Conservation (phyloP, 1,140 invertebrate species). For the Brachionus koreanus region DNA sequence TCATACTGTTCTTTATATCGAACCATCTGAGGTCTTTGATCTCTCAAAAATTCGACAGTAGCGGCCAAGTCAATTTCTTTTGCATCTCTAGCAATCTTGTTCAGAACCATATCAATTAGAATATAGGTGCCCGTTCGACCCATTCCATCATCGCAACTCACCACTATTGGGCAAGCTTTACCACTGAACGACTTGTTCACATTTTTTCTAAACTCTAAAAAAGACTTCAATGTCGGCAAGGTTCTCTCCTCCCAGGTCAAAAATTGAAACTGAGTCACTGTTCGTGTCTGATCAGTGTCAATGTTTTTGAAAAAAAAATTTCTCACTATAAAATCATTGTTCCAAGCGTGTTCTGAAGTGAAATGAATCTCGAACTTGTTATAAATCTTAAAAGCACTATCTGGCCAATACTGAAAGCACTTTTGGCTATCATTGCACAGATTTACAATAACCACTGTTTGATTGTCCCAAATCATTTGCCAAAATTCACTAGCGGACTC, state of each 20-base stretch:
- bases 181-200: conserved; percentile 98
- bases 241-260: conserved; percentile 89
- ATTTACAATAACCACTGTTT: conserved; percentile 93
- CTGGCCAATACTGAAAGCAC: conserved; percentile 93
- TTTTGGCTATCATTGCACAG: conserved; percentile 75
- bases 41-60: conserved; percentile 92
- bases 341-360: conserved; percentile 99
- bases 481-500: conserved; percentile 72
- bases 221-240: conserved; percentile 82
- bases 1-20: conserved; percentile 56
- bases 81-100: conserved; percentile 91
- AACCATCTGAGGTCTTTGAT: conserved; percentile 85
- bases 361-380: conserved; percentile 95
- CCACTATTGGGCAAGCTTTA: conserved; percentile 93
- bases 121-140: conserved; percentile 94
- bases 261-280: conserved; percentile 99
- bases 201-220: conserved; percentile 95
- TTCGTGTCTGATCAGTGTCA: conserved; percentile 89
- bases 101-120: conserved; percentile 94
- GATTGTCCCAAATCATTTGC: conserved; percentile 98
- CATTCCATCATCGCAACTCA: conserved; percentile 94
- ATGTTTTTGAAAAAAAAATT: conserved; percentile 98
- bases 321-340: conserved; percentile 94
- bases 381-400: conserved; percentile 92
- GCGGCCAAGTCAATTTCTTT: conserved; percentile 99